Evolutionary conservation across 2,113 vertebrate genomes (phyloP).

Genomic region (Phycodurus eques): DNA sequence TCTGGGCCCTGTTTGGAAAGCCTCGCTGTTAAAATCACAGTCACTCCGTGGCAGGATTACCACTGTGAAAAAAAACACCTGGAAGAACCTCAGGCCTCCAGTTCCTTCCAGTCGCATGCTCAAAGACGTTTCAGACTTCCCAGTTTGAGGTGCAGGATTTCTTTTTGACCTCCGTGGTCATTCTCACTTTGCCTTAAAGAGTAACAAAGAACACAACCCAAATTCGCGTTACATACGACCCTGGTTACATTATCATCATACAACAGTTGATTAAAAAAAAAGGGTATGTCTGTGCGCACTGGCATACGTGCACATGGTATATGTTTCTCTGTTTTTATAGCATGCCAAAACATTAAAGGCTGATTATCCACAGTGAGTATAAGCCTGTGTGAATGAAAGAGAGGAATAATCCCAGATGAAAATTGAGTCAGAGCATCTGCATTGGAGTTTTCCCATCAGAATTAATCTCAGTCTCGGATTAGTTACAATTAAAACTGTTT

Average conservation of each 20-base stretch:
- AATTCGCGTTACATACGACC: conserved; percentile 30
- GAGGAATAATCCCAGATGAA: conserved; percentile 55
- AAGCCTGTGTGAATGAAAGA: conserved; percentile 49
- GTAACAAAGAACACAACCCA: conserved; percentile 40
- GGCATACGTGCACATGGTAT: conserved; percentile 22
- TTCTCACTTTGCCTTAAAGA: conserved; percentile 49
- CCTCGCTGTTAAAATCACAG: conserved; percentile 68
- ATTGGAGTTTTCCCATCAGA: conserved; percentile 54
- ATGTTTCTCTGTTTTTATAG: conserved; percentile 28
- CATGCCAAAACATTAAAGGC: conserved; percentile 32
- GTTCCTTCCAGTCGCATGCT: conserved; percentile 57
- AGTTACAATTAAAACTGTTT: conserved; percentile 52
- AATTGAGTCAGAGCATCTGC: conserved; percentile 41
- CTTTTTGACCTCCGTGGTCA: conserved; percentile 64
- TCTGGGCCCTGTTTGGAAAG: conserved; percentile 65
- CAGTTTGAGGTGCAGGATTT: conserved; percentile 65
- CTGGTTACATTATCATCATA: conserved; percentile 39
- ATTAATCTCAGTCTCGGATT: conserved; percentile 59
- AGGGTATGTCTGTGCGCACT: conserved; percentile 6
- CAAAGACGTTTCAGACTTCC: conserved; percentile 63
- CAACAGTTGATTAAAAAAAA: background rate
- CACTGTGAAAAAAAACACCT: conserved; percentile 68
- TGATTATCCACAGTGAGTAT: conserved; percentile 51
- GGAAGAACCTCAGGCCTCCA: conserved; percentile 59
- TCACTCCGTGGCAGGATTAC: conserved; percentile 69